Percentiles rank a stretch among this genome's conserved stretches.
Evolutionary conservation across 2,113 vertebrate genomes (phyloP).

Genomic region (Furnarius figulus): DNA sequence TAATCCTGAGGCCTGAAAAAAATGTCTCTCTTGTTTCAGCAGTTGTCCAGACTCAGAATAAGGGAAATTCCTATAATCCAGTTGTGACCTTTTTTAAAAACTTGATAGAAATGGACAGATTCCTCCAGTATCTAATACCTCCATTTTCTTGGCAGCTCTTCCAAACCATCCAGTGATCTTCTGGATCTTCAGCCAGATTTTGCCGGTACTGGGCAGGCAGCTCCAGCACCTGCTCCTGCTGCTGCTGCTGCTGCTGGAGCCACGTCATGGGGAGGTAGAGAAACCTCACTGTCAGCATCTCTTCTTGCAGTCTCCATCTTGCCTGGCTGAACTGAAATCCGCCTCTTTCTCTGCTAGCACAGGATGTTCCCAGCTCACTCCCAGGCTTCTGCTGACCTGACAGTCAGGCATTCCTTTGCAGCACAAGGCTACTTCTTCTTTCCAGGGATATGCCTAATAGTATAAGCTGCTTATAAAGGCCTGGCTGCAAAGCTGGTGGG

Average conservation of each 20-base stretch:
- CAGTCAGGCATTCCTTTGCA: not conserved
- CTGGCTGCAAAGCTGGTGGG: conserved; percentile 24
- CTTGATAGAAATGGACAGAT: not conserved
- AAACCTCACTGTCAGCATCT: not conserved
- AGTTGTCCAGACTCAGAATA: not conserved
- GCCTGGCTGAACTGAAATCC: not conserved
- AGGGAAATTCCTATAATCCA: not conserved
- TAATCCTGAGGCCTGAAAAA: not conserved
- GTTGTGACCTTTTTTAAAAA: not conserved
- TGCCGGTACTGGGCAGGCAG: conserved; percentile 72
- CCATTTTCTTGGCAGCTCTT: conserved; percentile 68
- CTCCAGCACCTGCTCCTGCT: conserved; percentile 71
- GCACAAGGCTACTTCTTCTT: conserved; percentile 13
- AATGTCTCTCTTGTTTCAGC: not conserved
- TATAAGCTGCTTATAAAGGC: conserved; percentile 24
- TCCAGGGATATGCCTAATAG: conserved; percentile 18
- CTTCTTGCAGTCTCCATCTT: not conserved
- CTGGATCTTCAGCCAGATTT: conserved; percentile 93
- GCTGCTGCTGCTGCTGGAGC: conserved; percentile 75
- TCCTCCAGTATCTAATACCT: not conserved
- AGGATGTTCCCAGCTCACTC: not conserved
- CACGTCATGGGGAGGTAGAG: conserved; percentile 91
- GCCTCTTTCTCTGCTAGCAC: not conserved
- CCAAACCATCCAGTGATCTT: conserved; percentile 87
- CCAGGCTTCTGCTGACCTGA: conserved; percentile 14